Evolutionary conservation across 2,113 vertebrate species (phyloP), one percentile per base, ranked within the genome.

Genomic region (Epinephelus fuscoguttatus): DNA sequence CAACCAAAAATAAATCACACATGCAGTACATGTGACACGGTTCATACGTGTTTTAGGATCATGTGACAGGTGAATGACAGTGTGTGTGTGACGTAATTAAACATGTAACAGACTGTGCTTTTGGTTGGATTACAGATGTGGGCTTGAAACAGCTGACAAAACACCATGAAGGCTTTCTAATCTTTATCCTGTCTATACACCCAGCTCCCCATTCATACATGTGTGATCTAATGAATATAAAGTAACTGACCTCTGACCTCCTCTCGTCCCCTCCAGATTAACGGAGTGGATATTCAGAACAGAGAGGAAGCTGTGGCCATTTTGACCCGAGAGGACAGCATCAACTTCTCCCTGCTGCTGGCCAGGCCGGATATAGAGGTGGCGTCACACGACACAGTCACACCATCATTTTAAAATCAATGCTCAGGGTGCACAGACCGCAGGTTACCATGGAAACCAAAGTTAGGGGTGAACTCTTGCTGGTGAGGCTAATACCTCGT

Each of bases 361-460:
- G 97, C 97, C 19, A 85, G 97, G 49, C 97, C 97, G 0, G 96
- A 97, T 67, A 94, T 94, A n/a, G 96, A 97, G 96, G 97, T 97
- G 69, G 85, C 70, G 11, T n/a, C 37, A 66, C 33, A 25, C 6
- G 1, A 67, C 49, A 23, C 63, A 50, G 8, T 45, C 9, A 47
- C 21, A 52, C 27, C 47, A 4, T 4, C 6, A 42, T 3, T 8
- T 10, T 21, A 5, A 42, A 17, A 33, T 27, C 62, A 47, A 14
- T 40, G 8, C 17, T 17, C 42, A 14, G 2, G 21, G 9, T 37
- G 1, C 1, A 25, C 15, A 19, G 3, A 15, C 63, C 9, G 23
- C 61, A 57, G 64, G 64, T 63, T 25, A 40, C 64, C 73, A 55
- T 9, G 13, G 61, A 42, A 66, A 61, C 40, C 42, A 45, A 45